Conservation (phyloP, 2,888 invertebrate genomes). For the Serripes groenlandicus region DNA sequence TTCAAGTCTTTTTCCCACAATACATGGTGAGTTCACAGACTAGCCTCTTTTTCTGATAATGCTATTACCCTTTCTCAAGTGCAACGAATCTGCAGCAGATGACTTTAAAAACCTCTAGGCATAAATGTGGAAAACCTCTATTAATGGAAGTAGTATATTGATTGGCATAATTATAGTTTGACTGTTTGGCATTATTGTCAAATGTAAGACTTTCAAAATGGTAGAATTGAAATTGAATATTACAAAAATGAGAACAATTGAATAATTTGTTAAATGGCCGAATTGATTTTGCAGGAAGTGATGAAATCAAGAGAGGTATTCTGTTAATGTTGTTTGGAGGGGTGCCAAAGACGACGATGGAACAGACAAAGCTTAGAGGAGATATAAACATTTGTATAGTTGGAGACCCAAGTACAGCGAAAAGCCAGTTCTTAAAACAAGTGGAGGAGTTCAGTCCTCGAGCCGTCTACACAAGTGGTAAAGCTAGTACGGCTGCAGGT, state of each 20-base stretch:
- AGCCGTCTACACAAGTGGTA: constrained; percentile 99
- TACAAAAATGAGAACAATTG: too few relatives aligned
- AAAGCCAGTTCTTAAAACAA: constrained; percentile 98
- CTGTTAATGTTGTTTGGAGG: constrained; percentile 98
- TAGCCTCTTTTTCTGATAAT: neutral
- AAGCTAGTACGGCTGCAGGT: constrained; percentile 99
- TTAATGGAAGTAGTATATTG: too few relatives aligned
- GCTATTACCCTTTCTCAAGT: neutral
- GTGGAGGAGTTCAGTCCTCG: constrained; percentile 97
- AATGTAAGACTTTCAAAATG: too few relatives aligned
- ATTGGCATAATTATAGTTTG: too few relatives aligned
- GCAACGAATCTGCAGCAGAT: neutral
- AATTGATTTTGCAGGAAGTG: constrained; percentile 91
- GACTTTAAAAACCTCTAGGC: neutral
- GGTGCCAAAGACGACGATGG: constrained; percentile 96
- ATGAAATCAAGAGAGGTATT: constrained; percentile 96
- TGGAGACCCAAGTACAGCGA: constrained; percentile 99
- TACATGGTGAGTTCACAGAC: constrained; percentile 90
- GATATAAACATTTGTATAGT: constrained; percentile 99
- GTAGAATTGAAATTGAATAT: too few relatives aligned
- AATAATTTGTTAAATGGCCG: too few relatives aligned
- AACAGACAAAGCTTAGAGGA: constrained; percentile 96
- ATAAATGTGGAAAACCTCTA: too few relatives aligned
- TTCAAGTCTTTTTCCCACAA: constrained; percentile 96
- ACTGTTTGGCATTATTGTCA: too few relatives aligned